phyloP scores from a whole-genome alignment of 2,113 vertebrate species.

The Erythrolamprus reginae region DNA sequence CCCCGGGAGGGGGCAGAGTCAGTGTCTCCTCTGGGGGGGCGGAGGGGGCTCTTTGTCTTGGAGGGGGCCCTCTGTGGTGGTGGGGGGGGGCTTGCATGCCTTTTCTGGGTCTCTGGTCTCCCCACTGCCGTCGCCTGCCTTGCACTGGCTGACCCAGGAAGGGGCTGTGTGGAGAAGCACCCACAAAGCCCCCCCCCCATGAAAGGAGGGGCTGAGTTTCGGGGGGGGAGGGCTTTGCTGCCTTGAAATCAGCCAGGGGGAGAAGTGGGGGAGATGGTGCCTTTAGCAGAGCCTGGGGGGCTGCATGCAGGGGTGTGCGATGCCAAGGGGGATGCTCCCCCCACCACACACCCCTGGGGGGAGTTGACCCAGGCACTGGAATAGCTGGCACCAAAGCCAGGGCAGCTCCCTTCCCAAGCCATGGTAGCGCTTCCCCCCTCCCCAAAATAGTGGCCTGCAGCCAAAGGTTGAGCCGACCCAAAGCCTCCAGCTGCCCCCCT shows the following conservation, averaged over 20 bases:
- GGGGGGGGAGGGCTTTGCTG: accelerated
- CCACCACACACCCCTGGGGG: background rate
- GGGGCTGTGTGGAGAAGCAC: accelerated
- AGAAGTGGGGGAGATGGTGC: background rate
- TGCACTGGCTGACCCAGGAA: no score
- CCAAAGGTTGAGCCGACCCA: background rate
- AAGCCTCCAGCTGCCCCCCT: background rate
- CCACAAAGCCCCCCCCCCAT: background rate
- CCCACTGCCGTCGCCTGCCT: no score
- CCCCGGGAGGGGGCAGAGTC: background rate
- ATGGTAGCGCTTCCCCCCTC: background rate
- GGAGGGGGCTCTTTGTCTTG: accelerated
- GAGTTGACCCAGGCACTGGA: background rate
- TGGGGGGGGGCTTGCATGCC: background rate
- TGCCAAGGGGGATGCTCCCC: background rate
- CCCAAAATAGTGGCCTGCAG: background rate
- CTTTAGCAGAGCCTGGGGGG: background rate
- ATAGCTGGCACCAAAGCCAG: background rate
- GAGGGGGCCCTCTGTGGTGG: no score
- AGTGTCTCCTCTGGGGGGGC: background rate
- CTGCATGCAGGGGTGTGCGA: background rate
- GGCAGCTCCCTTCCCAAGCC: background rate
- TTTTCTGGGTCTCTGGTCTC: background rate
- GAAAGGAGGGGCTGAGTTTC: background rate
- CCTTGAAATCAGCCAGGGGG: accelerated